Evolutionary conservation across 2,797 vertebrate species (phyloP), one percentile per base, ranked within the genome.

Genomic region (Pelochelys cantorii): DNA sequence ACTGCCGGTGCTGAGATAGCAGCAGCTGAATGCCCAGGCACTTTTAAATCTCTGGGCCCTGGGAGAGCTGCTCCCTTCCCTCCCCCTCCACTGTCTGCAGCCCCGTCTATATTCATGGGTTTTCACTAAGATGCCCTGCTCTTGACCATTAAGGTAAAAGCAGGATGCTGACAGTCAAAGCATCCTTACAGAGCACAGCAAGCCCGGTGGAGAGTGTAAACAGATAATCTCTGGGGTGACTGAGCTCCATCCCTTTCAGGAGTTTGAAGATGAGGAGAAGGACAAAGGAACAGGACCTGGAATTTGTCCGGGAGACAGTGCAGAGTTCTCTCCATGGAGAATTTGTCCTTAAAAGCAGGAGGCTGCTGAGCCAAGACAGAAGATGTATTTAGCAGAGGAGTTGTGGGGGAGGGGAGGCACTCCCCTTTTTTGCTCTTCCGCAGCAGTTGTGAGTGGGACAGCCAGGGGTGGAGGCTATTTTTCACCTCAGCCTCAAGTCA

Each of bases 401-500:
- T 4, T 85, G 37, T 71, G 3, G 34, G 79, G 54, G 42, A 27
- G 89, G 20, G 53, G 54, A 78, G 12, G 6, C 57, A 31, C 52
- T 79, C 57, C 5, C 11, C 5, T 82, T 34, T 48, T 77, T 59
- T 18, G 34, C 3, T 83, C 1, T 57, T 22, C 81, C 77, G n/a
- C 1, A 81, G 37, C 80, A 1, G 84, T 48, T 65, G 3, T 25
- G 31, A 94, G 48, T 8, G 7, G 7, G 4, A 2, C 89, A 42
- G 71, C 54, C 89, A 81, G 31, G 42, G 9, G 57, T 27, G 65
- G 77, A 86, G 53, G 34, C 18, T 42, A 25, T 85, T 93, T 95
- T 90, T 94, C 65, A 75, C 56, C 77, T 79, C 79, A 89, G 60
- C 20, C 59, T 91, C 78, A 27, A 93, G 52, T 52, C 71, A 89